Evolutionary conservation across 2,888 invertebrate genomes (phyloP).

Genomic region (Julus scandinavius): DNA sequence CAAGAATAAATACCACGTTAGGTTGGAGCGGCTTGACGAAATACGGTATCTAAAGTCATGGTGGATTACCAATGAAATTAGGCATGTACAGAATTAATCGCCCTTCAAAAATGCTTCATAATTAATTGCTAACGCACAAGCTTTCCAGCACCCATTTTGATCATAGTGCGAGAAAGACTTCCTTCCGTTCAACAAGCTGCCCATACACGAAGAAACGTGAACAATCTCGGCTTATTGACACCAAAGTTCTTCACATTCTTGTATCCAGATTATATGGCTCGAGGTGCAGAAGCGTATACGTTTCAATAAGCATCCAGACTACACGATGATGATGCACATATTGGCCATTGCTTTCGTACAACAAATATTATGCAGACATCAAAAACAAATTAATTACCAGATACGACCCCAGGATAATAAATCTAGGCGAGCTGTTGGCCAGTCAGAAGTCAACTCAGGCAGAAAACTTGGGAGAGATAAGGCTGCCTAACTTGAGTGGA

Average conservation of each 20-base stretch:
- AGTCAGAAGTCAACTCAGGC: neutral
- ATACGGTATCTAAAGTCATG: neutral
- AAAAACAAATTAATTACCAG: constrained; percentile 38
- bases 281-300: neutral
- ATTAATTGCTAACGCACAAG: neutral
- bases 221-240: neutral
- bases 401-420: neutral
- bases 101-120: neutral
- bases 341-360: neutral
- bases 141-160: neutral
- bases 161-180: neutral
- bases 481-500: neutral
- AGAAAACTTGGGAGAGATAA: neutral
- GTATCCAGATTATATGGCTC: neutral
- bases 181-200: neutral
- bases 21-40: too few relatives aligned
- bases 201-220: neutral
- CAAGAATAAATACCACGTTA: too few relatives aligned
- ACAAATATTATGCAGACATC: constrained; percentile 28
- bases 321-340: neutral
- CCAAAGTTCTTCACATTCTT: neutral
- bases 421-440: neutral
- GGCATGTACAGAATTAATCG: neutral
- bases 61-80: neutral
- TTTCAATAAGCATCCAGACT: neutral